Conservation (phyloP, 1,140 invertebrate genomes). For the Aphis gossypii region DNA sequence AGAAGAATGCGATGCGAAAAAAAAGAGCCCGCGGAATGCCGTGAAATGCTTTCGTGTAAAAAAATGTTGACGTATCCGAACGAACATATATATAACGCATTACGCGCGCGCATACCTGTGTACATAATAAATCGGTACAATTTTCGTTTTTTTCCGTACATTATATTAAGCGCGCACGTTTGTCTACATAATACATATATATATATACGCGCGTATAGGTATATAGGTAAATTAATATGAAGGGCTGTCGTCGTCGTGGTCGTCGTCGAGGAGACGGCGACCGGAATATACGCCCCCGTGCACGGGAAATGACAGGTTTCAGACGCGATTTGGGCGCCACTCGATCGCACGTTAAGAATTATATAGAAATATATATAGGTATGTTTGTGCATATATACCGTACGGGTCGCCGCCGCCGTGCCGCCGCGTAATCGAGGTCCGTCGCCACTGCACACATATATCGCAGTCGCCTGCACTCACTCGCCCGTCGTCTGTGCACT, state of each 20-base stretch:
- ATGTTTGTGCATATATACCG: neutral
- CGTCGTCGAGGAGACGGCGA: neutral
- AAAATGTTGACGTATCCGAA: neutral
- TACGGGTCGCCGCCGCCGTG: neutral
- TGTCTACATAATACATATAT: neutral
- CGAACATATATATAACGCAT: neutral
- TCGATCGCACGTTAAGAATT: neutral
- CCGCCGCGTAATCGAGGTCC: neutral
- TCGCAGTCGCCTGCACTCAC: conserved; percentile 8
- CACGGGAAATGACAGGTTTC: conserved; percentile 15
- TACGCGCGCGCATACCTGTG: neutral
- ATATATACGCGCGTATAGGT: neutral
- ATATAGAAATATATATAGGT: neutral
- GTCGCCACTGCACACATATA: conserved; percentile 1
- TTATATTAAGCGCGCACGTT: neutral
- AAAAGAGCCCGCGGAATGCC: neutral
- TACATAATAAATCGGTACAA: neutral
- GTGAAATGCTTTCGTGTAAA: neutral
- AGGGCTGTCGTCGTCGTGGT: neutral
- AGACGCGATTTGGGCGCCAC: conserved; percentile 37
- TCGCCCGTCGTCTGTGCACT: neutral
- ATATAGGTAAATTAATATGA: neutral
- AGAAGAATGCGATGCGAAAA: neutral
- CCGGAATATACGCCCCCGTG: conserved; percentile 30
- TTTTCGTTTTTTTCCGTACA: neutral